Percentiles rank a stretch among this genome's conserved stretches.
These are phyloP conservation scores for Tanaodytes sp. DNA, from an alignment of 2,888 invertebrate genomes.

Conservation along the genomic window DNA sequence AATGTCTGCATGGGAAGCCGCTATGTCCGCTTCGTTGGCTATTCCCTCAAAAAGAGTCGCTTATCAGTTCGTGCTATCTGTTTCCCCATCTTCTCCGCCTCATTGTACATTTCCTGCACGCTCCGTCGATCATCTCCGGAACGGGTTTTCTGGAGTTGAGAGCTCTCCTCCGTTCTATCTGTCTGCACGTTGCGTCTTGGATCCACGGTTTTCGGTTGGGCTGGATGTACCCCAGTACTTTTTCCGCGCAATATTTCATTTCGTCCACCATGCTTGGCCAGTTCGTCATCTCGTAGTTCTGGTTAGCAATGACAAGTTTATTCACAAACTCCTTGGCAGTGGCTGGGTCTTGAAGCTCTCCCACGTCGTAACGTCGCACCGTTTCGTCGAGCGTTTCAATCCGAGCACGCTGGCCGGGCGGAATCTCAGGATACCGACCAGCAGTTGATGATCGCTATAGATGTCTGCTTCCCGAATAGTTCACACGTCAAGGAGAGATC, in stretches of 20 bases:
- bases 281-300: background rate
- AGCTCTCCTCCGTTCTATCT: constrained; percentile 23
- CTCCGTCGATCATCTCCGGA: constrained; percentile 5
- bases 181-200: constrained; percentile 15
- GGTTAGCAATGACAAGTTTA: background rate
- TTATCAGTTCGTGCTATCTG: background rate
- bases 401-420: no score
- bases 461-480: background rate
- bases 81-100: constrained; percentile 12
- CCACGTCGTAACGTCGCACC: background rate
- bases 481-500: constrained; percentile 9
- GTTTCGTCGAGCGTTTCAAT: no score
- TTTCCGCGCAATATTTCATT: background rate
- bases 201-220: constrained; percentile 36
- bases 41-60: constrained; percentile 2
- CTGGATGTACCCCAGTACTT: constrained; percentile 11
- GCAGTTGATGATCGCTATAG: background rate
- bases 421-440: background rate
- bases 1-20: constrained; percentile 1
- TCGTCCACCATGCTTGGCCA: background rate
- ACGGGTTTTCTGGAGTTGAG: no score
- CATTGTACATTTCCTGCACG: background rate
- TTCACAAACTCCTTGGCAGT: background rate
- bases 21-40: constrained; percentile 1
- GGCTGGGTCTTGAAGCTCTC: background rate